These are phyloP conservation scores for Drosophila hydei DNA, from an alignment of 1,140 invertebrate species.

Conservation along the genomic window DNA sequence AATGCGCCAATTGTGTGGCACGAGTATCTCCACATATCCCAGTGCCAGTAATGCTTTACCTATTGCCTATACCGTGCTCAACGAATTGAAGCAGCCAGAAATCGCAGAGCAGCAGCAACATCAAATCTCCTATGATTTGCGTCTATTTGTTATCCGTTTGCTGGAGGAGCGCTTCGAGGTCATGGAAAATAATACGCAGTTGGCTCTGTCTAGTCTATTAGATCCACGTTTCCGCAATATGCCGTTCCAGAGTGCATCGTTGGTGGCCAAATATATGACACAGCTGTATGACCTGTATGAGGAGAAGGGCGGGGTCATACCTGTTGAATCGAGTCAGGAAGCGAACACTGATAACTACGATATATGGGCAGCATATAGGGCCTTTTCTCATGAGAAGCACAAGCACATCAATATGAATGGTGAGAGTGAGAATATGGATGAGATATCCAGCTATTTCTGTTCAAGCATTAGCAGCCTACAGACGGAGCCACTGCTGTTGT, in stretches of 20 bases:
- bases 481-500: slow-evolving; percentile 40
- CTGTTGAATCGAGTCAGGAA: slow-evolving; percentile 12
- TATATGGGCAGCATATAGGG: slow-evolving; percentile 47
- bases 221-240: slow-evolving; percentile 55
- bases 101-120: slow-evolving; percentile 25
- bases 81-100: slow-evolving; percentile 42
- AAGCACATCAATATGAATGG: slow-evolving; percentile 21
- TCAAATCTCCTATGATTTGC: slow-evolving; percentile 39
- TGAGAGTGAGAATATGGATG: slow-evolving; percentile 35
- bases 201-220: slow-evolving; percentile 41
- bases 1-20: slow-evolving; percentile 31
- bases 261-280: slow-evolving; percentile 52
- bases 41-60: slow-evolving; percentile 47
- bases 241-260: slow-evolving; percentile 34
- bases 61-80: slow-evolving; percentile 41
- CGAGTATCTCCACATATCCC: not conserved
- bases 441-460: slow-evolving; percentile 49
- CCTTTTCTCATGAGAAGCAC: slow-evolving; percentile 37
- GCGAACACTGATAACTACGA: slow-evolving; percentile 18
- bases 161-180: slow-evolving; percentile 36
- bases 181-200: slow-evolving; percentile 40
- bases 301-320: not conserved
- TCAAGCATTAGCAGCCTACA: slow-evolving; percentile 43
- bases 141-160: slow-evolving; percentile 32
- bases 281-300: slow-evolving; percentile 27